These are phyloP conservation scores for Trichomycterus rosablanca DNA, from an alignment of 2,113 vertebrate species.

Conservation along the genomic window DNA sequence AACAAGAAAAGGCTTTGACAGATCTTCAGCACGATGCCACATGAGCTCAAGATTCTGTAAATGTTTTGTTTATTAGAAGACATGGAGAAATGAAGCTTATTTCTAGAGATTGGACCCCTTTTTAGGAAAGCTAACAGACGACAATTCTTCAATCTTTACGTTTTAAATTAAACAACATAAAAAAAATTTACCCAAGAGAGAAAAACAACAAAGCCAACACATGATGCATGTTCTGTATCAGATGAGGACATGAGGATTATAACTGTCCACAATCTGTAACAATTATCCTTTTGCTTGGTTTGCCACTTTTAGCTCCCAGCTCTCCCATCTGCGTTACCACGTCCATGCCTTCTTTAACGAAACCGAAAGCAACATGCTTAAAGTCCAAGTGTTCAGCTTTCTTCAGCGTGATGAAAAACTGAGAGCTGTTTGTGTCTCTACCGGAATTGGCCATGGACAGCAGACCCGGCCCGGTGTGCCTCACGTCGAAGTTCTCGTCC, in stretches of 20 bases:
- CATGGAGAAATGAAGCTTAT: no score
- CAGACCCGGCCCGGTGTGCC: slow-evolving; percentile 84
- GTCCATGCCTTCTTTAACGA: slow-evolving; percentile 85
- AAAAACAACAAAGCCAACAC: background rate
- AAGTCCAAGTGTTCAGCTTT: slow-evolving; percentile 90
- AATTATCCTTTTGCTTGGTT: slow-evolving; percentile 71
- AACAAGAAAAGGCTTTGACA: no score
- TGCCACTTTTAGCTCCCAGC: slow-evolving; percentile 77
- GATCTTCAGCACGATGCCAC: no score
- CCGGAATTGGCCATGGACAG: slow-evolving; percentile 89
- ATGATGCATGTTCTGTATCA: background rate
- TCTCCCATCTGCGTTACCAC: slow-evolving; percentile 81
- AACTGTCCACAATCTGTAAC: slow-evolving; percentile 86
- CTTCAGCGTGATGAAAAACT: slow-evolving; percentile 92
- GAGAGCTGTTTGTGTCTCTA: slow-evolving; percentile 86
- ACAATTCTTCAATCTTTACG: background rate
- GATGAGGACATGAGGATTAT: slow-evolving; percentile 46
- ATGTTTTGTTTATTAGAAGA: no score
- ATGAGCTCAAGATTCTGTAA: no score
- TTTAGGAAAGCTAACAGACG: no score
- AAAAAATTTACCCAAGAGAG: background rate
- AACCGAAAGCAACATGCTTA: slow-evolving; percentile 91
- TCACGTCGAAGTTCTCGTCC: slow-evolving; percentile 88
- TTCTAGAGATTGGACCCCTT: no score
- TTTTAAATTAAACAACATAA: background rate